Percentiles rank a stretch among this genome's conserved stretches.
Conservation (phyloP, 1,140 invertebrate species). For the Solenopsis invicta region DNA sequence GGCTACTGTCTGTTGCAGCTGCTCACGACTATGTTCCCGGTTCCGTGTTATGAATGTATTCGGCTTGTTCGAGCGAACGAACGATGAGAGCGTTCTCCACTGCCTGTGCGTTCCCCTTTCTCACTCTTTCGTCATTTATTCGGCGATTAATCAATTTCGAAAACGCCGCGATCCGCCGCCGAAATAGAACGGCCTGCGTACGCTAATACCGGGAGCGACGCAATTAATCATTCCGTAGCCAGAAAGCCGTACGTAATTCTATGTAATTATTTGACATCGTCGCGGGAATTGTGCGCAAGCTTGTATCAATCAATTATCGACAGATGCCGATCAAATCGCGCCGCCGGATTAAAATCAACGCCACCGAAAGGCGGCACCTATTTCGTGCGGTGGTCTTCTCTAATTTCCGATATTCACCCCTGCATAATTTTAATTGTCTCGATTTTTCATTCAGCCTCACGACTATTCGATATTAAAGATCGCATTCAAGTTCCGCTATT, state of each 20-base stretch:
- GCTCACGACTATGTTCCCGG: constrained; percentile 54
- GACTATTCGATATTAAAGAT: neutral
- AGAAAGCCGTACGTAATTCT: constrained; percentile 39
- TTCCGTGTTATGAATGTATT: constrained; percentile 54
- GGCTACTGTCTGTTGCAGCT: constrained; percentile 61
- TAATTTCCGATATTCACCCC: neutral
- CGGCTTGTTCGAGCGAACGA: constrained; percentile 41
- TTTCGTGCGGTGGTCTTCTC: neutral
- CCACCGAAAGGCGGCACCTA: neutral
- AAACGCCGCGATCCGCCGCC: constrained; percentile 17
- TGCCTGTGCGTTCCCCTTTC: neutral
- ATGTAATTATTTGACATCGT: constrained; percentile 52
- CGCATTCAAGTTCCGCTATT: neutral
- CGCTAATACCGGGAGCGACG: constrained; percentile 33
- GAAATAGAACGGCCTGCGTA: constrained; percentile 47
- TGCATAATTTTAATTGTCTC: neutral
- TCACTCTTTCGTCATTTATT: constrained; percentile 50
- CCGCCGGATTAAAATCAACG: constrained; percentile 9
- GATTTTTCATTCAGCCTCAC: neutral
- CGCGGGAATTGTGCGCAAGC: constrained; percentile 29
- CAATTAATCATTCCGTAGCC: constrained; percentile 56
- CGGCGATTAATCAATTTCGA: constrained; percentile 55
- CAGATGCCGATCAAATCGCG: constrained; percentile 40
- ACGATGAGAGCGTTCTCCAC: constrained; percentile 14
- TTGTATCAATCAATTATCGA: constrained; percentile 56